Evolutionary conservation across 2,888 invertebrate genomes (phyloP), one percentile per base, ranked within the genome.

Genomic region (Disparrhopalites patrizii): DNA sequence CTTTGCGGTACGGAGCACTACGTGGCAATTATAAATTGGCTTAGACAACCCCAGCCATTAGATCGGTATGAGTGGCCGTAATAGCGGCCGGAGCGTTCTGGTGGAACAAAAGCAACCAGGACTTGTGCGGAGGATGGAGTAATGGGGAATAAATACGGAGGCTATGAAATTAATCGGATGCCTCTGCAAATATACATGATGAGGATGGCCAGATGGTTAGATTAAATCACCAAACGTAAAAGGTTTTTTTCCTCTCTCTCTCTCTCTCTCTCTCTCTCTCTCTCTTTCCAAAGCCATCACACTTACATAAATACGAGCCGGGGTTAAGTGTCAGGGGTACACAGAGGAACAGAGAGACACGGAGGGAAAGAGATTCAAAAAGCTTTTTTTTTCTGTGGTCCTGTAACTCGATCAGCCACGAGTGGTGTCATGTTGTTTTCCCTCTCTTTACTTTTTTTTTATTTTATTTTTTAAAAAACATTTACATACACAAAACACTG

Each of bases 381-480:
- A 25, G 31, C 1, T 31, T 31, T 55, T 55, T 55, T 30, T n/a
- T n/a, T n/a, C n/a, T 55, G 30, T 55, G 54, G 54, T 55, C 13
- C 31, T 28, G 60, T 60, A 60, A 60, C 47, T 60, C 47, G 60
- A 60, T 60, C 60, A 60, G 18, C 60, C 43, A 47, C 15, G 60
- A 60, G 60, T 60, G 50, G 60, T 60, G 60, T 60, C 60, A 50
- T 60, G 60, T 60, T 60, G 50, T 60, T 60, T 40, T 60, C 47
- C 33, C 18, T 43, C 27, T 23, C 40, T 57, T 40, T n/a, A n/a
- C n/a, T n/a, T n/a, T n/a, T n/a, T n/a, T n/a, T n/a, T n/a, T n/a
- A n/a, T n/a, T n/a, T n/a, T n/a, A n/a, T n/a, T n/a, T n/a, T n/a
- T n/a, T n/a, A n/a, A n/a, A n/a, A n/a, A n/a, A n/a, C n/a, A n/a